phyloP scores from a whole-genome alignment of 2,888 invertebrate species.

The Pycnomerus fuliginosus region DNA sequence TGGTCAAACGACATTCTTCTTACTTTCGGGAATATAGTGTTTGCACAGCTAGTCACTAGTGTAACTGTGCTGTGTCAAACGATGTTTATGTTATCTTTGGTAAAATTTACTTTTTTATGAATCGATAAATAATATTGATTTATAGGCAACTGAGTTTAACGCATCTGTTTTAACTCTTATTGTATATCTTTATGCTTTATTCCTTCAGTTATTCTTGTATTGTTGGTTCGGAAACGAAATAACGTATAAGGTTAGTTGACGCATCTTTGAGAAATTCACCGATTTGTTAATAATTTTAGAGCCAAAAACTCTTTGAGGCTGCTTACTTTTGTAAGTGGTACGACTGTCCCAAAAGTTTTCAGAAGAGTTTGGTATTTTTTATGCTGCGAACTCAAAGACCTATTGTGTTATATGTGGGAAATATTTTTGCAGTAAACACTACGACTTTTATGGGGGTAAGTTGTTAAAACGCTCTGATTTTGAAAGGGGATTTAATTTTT shows the following conservation, averaged over 20 bases:
- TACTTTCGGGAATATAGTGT: not conserved
- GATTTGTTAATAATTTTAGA: not conserved
- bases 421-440: constrained; percentile 4
- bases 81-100: constrained; percentile 1
- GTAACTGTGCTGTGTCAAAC: constrained; percentile 1
- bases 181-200: not conserved
- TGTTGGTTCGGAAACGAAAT: constrained; percentile 12
- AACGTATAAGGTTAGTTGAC: constrained; percentile 8
- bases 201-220: constrained; percentile 5
- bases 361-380: constrained; percentile 1
- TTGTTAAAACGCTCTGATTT: not conserved
- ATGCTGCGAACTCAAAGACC: constrained; percentile 6
- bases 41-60: not conserved
- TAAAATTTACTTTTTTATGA: not conserved
- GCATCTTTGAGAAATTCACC: not conserved
- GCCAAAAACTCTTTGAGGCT: not conserved
- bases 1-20: not conserved
- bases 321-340: not conserved
- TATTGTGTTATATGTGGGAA: constrained; percentile 1
- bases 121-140: not conserved
- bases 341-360: not conserved
- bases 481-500: not conserved
- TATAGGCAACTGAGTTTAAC: not conserved
- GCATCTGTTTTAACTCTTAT: not conserved
- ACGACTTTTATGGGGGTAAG: constrained; percentile 8